Percentiles rank a stretch among this genome's conserved stretches.
Evolutionary conservation across 2,888 invertebrate genomes (phyloP).

Genomic region (Tipula unca): DNA sequence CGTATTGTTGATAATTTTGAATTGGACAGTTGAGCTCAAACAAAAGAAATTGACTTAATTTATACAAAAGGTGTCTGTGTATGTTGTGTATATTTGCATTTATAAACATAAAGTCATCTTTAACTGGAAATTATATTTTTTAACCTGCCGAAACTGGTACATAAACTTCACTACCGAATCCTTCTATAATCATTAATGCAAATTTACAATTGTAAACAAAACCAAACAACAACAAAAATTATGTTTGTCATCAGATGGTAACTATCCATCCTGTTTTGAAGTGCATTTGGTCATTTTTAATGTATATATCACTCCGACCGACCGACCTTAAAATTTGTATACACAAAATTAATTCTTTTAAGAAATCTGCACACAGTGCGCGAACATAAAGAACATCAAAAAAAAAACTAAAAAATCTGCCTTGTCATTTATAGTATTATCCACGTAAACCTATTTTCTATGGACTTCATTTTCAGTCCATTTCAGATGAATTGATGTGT

Average conservation of each 20-base stretch:
- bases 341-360: background rate
- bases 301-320: background rate
- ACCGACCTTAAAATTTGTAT: background rate
- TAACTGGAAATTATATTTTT: background rate
- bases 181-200: background rate
- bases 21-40: background rate
- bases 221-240: background rate
- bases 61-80: no score
- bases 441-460: slow-evolving; percentile 19
- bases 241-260: background rate
- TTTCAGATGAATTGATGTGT: background rate
- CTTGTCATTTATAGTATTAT: background rate
- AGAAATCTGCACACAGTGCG: background rate
- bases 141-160: background rate
- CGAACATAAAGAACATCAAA: background rate
- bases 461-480: slow-evolving; percentile 16
- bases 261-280: background rate
- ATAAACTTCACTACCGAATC: background rate
- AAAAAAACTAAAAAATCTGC: background rate
- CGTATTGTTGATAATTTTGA: background rate
- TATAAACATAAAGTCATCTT: background rate
- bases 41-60: background rate
- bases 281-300: background rate
- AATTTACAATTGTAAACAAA: background rate
- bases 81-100: background rate